Conservation (phyloP, 2,113 vertebrate species). For the Mesocricetus auratus region DNA sequence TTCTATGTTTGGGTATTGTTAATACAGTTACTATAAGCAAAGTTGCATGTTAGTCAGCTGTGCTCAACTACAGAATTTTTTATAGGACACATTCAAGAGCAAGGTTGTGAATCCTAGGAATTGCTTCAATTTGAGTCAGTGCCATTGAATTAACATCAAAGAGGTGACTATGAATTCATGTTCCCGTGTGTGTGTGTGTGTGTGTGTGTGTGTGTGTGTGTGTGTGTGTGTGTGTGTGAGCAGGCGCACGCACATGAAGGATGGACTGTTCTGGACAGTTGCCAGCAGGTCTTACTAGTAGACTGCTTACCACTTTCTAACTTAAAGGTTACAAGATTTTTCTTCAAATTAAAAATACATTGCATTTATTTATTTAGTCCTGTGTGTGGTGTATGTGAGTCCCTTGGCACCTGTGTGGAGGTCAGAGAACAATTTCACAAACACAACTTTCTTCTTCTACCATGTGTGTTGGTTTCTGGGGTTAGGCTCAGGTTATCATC, state of each 20-base stretch:
- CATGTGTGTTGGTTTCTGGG: not conserved
- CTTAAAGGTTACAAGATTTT: not conserved
- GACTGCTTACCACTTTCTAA: not conserved
- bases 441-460: not conserved
- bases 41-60: not conserved
- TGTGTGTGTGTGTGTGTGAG: no score
- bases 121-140: not conserved
- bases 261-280: not conserved
- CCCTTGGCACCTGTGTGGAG: not conserved
- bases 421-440: not conserved
- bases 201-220: not conserved
- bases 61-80: not conserved
- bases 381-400: not conserved
- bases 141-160: not conserved
- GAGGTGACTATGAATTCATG: not conserved
- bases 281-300: not conserved
- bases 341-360: not conserved
- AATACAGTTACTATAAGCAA: not conserved
- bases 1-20: constrained; percentile 14
- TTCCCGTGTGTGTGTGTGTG: not conserved
- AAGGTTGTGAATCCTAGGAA: not conserved
- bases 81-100: not conserved
- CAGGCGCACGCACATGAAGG: no score
- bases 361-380: not conserved
- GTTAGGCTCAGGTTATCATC: not conserved